Percentiles rank a stretch among this genome's conserved stretches.
phyloP scores from a whole-genome alignment of 2,113 vertebrate genomes.

The Pituophis catenifer region DNA sequence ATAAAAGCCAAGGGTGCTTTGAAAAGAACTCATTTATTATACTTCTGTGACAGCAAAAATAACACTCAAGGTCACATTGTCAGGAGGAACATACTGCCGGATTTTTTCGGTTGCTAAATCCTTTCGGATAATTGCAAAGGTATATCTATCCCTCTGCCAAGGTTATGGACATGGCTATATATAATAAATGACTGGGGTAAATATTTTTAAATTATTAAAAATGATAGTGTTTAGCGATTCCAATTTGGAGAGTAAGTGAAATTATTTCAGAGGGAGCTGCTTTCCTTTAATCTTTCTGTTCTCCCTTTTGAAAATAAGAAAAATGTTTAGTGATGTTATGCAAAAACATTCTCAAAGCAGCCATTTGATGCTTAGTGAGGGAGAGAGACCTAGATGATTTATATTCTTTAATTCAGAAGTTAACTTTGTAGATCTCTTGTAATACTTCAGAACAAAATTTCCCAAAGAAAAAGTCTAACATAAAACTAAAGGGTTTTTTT shows the following conservation, averaged over 20 bases:
- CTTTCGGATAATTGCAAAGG: not conserved
- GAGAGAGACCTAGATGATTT: constrained; percentile 34
- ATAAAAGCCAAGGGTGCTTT: not conserved
- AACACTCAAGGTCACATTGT: constrained; percentile 13
- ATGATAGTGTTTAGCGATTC: constrained; percentile 30
- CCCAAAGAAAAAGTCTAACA: not conserved
- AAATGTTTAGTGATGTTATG: constrained; percentile 31
- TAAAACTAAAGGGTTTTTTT: not conserved
- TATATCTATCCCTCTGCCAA: constrained; percentile 2
- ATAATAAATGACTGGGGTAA: constrained; percentile 47
- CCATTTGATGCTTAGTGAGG: constrained; percentile 20
- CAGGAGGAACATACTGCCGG: not conserved
- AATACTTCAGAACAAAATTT: not conserved
- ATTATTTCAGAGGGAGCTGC: constrained; percentile 42
- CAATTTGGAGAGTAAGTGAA: constrained; percentile 35
- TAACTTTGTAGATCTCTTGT: constrained; percentile 35
- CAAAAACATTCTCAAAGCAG: constrained; percentile 17
- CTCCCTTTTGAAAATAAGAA: constrained; percentile 39
- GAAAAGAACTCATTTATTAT: not conserved
- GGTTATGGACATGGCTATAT: constrained; percentile 47
- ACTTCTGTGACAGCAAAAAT: not conserved
- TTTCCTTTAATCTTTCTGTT: constrained; percentile 57
- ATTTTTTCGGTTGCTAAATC: not conserved
- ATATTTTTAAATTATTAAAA: constrained; percentile 22
- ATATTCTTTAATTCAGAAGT: not conserved